Percentiles rank a stretch among this genome's conserved stretches.
Evolutionary conservation across 2,888 invertebrate genomes (phyloP).

Genomic region (Ephialtes manifestator): DNA sequence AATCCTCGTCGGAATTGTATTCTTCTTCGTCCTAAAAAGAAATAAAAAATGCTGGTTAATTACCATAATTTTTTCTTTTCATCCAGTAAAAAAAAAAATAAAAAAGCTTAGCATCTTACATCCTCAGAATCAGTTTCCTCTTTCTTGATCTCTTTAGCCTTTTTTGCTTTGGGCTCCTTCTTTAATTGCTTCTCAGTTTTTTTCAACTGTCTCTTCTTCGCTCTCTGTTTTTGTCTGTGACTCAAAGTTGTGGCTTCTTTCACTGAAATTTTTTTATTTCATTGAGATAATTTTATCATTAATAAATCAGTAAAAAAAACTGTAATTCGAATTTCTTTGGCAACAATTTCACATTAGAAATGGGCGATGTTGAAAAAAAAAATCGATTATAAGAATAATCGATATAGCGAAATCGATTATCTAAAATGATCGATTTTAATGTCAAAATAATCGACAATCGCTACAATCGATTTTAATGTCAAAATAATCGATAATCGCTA

Average conservation of each 20-base stretch:
- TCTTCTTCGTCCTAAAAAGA: constrained; percentile 52
- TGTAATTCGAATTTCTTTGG: too few relatives aligned
- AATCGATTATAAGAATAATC: too few relatives aligned
- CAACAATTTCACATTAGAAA: too few relatives aligned
- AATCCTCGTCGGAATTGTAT: constrained; percentile 61
- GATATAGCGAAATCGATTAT: too few relatives aligned
- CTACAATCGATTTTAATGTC: too few relatives aligned
- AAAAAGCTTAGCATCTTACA: constrained; percentile 33
- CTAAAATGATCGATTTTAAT: too few relatives aligned
- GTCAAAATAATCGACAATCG: too few relatives aligned
- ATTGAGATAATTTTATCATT: background rate
- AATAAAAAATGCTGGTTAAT: background rate
- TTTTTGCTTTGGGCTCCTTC: constrained; percentile 65
- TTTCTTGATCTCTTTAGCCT: constrained; percentile 58
- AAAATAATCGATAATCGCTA: too few relatives aligned
- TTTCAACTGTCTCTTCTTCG: constrained; percentile 87
- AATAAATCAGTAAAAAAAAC: background rate
- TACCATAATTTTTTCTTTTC: background rate
- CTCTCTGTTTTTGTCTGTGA: constrained; percentile 91
- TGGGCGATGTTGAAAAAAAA: too few relatives aligned
- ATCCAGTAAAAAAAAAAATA: background rate
- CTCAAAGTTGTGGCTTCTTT: constrained; percentile 88
- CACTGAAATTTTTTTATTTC: constrained; percentile 77
- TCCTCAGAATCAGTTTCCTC: constrained; percentile 63
- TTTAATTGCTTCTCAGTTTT: constrained; percentile 72